Conservation (phyloP, 1,140 invertebrate species). For the Ganaspis sp. region DNA sequence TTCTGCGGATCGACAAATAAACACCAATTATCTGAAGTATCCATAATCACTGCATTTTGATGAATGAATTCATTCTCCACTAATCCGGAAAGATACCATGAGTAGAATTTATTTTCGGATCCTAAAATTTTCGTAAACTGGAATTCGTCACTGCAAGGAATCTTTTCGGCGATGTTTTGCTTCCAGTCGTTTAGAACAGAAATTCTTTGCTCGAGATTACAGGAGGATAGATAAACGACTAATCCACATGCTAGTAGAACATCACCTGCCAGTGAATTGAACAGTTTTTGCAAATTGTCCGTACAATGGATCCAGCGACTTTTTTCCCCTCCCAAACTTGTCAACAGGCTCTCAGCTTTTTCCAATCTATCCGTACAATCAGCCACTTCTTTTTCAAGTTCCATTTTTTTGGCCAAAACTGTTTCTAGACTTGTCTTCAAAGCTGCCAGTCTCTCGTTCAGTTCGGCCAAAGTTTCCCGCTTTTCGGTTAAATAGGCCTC, state of each 20-base stretch:
- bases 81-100: slow-evolving; percentile 81
- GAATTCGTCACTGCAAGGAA: slow-evolving; percentile 79
- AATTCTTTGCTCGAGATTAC: slow-evolving; percentile 76
- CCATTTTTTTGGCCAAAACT: slow-evolving; percentile 76
- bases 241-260: slow-evolving; percentile 81
- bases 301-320: slow-evolving; percentile 80
- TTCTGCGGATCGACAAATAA: slow-evolving; percentile 85
- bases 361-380: slow-evolving; percentile 82
- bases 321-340: slow-evolving; percentile 83
- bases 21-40: slow-evolving; percentile 75
- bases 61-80: slow-evolving; percentile 82
- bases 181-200: slow-evolving; percentile 77
- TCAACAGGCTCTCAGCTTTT: slow-evolving; percentile 81
- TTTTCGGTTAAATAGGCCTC: slow-evolving; percentile 81
- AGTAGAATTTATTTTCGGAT: slow-evolving; percentile 77
- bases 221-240: slow-evolving; percentile 82
- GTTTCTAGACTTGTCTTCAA: slow-evolving; percentile 77
- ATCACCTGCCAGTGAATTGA: slow-evolving; percentile 81
- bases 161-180: slow-evolving; percentile 69
- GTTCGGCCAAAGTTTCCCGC: slow-evolving; percentile 75
- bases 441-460: slow-evolving; percentile 79
- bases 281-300: slow-evolving; percentile 76
- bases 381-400: slow-evolving; percentile 73
- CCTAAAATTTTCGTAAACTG: slow-evolving; percentile 79
- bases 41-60: slow-evolving; percentile 83